Evolutionary conservation across 1,140 invertebrate species (phyloP).

Genomic region (Zaprionus kolodkinae): DNA sequence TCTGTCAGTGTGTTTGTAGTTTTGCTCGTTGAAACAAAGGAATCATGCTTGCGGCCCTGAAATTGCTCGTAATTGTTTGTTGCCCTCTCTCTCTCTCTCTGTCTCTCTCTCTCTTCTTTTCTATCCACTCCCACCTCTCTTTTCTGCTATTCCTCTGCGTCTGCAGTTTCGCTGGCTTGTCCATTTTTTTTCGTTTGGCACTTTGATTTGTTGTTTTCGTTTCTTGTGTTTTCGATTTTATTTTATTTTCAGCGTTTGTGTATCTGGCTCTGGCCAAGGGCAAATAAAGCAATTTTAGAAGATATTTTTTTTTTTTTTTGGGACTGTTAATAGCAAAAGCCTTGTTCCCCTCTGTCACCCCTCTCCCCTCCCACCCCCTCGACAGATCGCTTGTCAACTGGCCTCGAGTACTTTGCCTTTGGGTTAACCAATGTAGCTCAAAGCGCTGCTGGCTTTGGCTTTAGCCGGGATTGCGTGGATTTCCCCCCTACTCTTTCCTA

Average conservation of each 20-base stretch:
- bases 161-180: slow-evolving; percentile 26
- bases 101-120: slow-evolving; percentile 1
- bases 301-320: no score
- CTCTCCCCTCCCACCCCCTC: no score
- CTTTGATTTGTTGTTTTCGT: slow-evolving; percentile 48
- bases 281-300: slow-evolving; percentile 12
- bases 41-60: slow-evolving; percentile 47
- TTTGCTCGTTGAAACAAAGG: slow-evolving; percentile 35
- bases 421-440: slow-evolving; percentile 25
- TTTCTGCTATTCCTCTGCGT: neutral
- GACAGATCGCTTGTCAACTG: neutral
- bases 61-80: slow-evolving; percentile 72
- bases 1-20: slow-evolving; percentile 34
- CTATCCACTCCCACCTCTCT: neutral
- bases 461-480: neutral
- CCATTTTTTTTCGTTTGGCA: slow-evolving; percentile 21
- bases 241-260: slow-evolving; percentile 43
- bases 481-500: neutral
- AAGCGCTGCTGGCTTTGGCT: slow-evolving; percentile 29
- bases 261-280: slow-evolving; percentile 39
- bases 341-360: neutral
- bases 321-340: slow-evolving; percentile 2
- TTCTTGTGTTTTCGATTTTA: slow-evolving; percentile 27
- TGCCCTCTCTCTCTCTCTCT: neutral
- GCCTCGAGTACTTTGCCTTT: slow-evolving; percentile 34